Base-by-base conservation (phyloP, 2,113 vertebrate genomes). In the Tragelaphus imberbis region DNA sequence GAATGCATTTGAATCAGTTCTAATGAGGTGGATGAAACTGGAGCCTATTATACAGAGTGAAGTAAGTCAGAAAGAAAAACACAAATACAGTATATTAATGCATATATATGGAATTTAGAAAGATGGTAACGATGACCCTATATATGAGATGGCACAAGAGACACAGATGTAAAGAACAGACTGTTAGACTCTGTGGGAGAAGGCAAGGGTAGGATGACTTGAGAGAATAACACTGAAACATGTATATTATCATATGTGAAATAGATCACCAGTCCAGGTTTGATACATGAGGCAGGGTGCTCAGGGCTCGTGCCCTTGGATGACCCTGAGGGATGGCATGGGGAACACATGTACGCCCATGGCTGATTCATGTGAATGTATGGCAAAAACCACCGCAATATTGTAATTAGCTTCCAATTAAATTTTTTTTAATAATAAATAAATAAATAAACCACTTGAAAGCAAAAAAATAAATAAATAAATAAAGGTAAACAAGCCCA, bases 121-220 rank as follows among this genome's bases (percentile, higher is more conserved):
- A 71, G 65, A 68, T 36, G 65, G 8, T 68, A 68, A 21, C 0
- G 0, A 68, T 36, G 17, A 65, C 30, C 61, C 14, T 65, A 33
- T 65, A 33, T 65, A 8, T 0, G 0, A 68, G n/a, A 21, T 0
- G 21, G 17, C 65, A 36, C 8, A 68, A 21, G 9, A 21, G 17
- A 68, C 65, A 36, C 65, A 21, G 65, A 68, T 36, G 33, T 68
- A 68, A 11, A 36, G 33, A 36, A 36, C 17, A 21, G 9, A 5
- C 65, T 68, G 2, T 36, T 68, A 19, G 33, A 36, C 7, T n/a
- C 16, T 36, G 17, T 36, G n/a, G 65, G 65, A 36, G 33, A 36
- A 10, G 65, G 63, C 3, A 2, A 68, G 16, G 33, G 17, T 36
- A 8, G 65, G 9, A 68, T 68, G 2, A 68, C 7, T 68, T 68